These are phyloP conservation scores for Dascillus cervinus DNA, from an alignment of 2,888 invertebrate genomes.

Conservation along the genomic window DNA sequence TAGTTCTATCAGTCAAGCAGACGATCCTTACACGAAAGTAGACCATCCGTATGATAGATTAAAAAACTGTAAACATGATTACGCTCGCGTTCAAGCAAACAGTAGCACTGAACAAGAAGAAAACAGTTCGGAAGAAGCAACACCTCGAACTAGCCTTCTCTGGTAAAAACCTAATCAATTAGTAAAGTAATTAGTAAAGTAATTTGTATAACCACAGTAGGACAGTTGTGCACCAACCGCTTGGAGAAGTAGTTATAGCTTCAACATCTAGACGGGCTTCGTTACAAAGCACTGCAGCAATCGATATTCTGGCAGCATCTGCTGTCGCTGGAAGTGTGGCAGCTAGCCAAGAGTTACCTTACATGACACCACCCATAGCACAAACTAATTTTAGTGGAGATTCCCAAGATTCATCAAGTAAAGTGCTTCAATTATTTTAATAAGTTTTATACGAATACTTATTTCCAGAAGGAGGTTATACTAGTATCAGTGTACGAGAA, in stretches of 20 bases:
- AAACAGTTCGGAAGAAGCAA: conserved; percentile 23
- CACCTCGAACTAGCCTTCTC: conserved; percentile 11
- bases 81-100: conserved; percentile 61
- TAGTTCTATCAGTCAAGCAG: conserved; percentile 50
- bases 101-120: conserved; percentile 19
- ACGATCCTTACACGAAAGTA: conserved; percentile 57
- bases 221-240: too few relatives aligned
- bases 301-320: conserved; percentile 74
- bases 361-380: conserved; percentile 74
- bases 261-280: conserved; percentile 47
- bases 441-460: background rate
- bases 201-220: too few relatives aligned
- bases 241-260: conserved; percentile 42
- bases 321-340: conserved; percentile 80
- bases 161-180: conserved; percentile 2
- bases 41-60: conserved; percentile 52
- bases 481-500: conserved; percentile 84
- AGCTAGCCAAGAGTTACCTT: conserved; percentile 81
- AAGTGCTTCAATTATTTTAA: conserved; percentile 19
- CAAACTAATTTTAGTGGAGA: conserved; percentile 75
- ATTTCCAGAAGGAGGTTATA: conserved; percentile 73
- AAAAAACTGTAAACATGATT: conserved; percentile 54
- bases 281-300: conserved; percentile 41
- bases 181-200: too few relatives aligned
- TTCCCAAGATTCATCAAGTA: conserved; percentile 82